These are phyloP conservation scores for Drosophila leonis DNA, from an alignment of 2,888 invertebrate genomes.

Conservation along the genomic window DNA sequence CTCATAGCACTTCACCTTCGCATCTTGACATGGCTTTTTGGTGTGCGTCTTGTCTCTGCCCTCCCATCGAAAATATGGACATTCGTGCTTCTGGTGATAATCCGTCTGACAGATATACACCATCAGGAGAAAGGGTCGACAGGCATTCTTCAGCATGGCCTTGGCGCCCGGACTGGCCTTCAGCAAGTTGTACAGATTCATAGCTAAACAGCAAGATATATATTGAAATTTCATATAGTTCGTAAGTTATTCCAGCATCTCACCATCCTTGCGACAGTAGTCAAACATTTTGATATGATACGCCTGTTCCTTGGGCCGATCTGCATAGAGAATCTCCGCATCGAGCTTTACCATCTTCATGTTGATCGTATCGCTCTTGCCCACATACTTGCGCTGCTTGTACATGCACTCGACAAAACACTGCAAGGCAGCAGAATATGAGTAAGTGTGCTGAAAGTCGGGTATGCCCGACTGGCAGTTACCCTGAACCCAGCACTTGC, in stretches of 20 bases:
- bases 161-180: slow-evolving; percentile 56
- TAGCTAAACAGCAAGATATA: slow-evolving; percentile 26
- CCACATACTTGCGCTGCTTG: slow-evolving; percentile 73
- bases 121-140: slow-evolving; percentile 67
- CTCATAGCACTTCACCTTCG: slow-evolving; percentile 59
- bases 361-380: slow-evolving; percentile 70
- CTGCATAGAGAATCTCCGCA: slow-evolving; percentile 57
- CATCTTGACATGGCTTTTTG: slow-evolving; percentile 41
- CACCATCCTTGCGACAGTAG: slow-evolving; percentile 61
- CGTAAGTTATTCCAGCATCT: not conserved
- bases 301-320: slow-evolving; percentile 65
- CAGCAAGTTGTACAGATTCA: slow-evolving; percentile 29
- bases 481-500: not conserved
- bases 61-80: slow-evolving; percentile 74
- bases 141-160: slow-evolving; percentile 50
- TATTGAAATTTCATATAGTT: not conserved
- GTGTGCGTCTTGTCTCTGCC: slow-evolving; percentile 16
- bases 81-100: slow-evolving; percentile 64
- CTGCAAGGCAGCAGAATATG: slow-evolving; percentile 24
- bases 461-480: not conserved
- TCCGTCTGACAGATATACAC: slow-evolving; percentile 64
- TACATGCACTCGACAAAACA: slow-evolving; percentile 74
- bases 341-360: slow-evolving; percentile 75
- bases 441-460: not conserved
- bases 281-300: slow-evolving; percentile 66